Evolutionary conservation across 2,888 invertebrate genomes (phyloP).

Genomic region (Morpho achilles): DNA sequence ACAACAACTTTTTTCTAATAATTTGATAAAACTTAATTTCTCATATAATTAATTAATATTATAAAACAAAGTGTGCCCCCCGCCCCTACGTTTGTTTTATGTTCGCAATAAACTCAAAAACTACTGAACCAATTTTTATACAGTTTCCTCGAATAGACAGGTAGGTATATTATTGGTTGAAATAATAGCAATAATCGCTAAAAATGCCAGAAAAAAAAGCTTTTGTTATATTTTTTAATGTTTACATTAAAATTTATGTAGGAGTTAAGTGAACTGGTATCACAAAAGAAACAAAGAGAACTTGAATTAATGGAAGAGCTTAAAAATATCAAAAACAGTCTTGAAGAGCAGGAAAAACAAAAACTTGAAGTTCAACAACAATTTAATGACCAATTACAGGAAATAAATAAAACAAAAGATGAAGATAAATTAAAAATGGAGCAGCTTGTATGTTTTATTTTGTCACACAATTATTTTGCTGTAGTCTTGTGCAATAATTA

Average conservation of each 20-base stretch:
- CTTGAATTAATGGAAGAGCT: constrained; percentile 56
- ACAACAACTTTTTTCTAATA: too few relatives aligned
- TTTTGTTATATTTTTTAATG: too few relatives aligned
- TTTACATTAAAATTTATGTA: constrained; percentile 23
- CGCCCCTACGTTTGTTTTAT: too few relatives aligned
- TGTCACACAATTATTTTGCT: constrained; percentile 1
- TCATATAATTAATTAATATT: too few relatives aligned
- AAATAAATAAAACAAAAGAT: constrained; percentile 57
- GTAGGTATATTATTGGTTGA: too few relatives aligned
- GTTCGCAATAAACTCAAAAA: too few relatives aligned
- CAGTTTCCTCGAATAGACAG: too few relatives aligned
- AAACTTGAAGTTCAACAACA: constrained; percentile 51
- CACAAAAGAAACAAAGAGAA: constrained; percentile 55
- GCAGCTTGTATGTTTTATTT: constrained; percentile 43
- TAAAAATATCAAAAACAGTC: constrained; percentile 53
- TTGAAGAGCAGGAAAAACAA: constrained; percentile 61
- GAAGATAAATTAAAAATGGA: constrained; percentile 60
- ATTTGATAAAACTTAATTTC: too few relatives aligned
- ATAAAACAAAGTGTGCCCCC: too few relatives aligned
- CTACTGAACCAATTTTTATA: too few relatives aligned
- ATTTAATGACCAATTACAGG: constrained; percentile 51
- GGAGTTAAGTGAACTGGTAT: constrained; percentile 59
- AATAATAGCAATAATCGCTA: too few relatives aligned
- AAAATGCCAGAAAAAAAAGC: too few relatives aligned
- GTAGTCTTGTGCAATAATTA: not conserved